Percentiles rank a stretch among this genome's conserved stretches.
phyloP scores from a whole-genome alignment of 2,113 vertebrate species.

The Sphaerodactylus townsendi region DNA sequence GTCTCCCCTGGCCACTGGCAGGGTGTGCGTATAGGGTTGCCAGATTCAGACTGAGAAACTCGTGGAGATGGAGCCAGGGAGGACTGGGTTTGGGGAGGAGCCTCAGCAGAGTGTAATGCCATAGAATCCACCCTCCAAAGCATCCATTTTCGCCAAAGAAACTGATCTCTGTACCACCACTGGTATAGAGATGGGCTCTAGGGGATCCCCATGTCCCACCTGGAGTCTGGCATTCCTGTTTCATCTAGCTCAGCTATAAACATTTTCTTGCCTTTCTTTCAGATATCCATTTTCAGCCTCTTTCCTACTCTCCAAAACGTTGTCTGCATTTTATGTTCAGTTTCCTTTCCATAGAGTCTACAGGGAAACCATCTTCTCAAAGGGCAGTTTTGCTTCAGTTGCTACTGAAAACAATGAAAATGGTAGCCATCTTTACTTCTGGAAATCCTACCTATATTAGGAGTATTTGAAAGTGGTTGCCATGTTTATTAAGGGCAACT shows the following conservation, averaged over 20 bases:
- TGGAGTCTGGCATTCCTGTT: too few species aligned
- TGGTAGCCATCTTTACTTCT: background rate
- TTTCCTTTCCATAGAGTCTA: background rate
- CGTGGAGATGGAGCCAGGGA: too few species aligned
- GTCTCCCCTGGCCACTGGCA: too few species aligned
- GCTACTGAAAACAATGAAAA: background rate
- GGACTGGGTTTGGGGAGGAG: too few species aligned
- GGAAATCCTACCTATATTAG: background rate
- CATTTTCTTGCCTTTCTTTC: background rate
- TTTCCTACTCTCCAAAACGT: background rate
- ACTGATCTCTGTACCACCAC: too few species aligned
- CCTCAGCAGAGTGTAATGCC: too few species aligned
- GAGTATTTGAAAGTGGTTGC: background rate
- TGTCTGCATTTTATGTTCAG: background rate
- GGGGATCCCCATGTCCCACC: too few species aligned
- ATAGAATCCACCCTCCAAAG: too few species aligned
- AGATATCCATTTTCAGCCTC: background rate
- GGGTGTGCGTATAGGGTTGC: too few species aligned
- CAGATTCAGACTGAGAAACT: too few species aligned
- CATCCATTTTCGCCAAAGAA: too few species aligned
- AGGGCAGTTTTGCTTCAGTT: background rate
- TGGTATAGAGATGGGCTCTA: too few species aligned
- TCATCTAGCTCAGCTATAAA: background rate
- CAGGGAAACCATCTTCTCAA: background rate
- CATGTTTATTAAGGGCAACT: background rate